Evolutionary conservation across 1,140 invertebrate species (phyloP), one percentile per base, ranked within the genome.

Genomic region (Delia radicum): DNA sequence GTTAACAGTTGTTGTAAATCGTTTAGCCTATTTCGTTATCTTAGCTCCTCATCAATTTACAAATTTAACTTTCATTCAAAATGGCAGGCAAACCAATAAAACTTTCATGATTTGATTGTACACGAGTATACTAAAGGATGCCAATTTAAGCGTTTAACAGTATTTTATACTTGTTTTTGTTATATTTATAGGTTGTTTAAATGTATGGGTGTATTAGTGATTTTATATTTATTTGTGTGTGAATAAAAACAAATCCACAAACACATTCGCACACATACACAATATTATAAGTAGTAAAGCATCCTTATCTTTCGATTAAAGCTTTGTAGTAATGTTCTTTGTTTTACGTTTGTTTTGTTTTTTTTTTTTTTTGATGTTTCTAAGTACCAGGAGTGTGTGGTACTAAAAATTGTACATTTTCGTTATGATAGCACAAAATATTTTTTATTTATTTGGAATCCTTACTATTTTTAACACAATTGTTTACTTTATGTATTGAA

Each of bases 251-350:
- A n/a, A n/a, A n/a, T n/a, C n/a, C n/a, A n/a, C n/a, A n/a, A n/a
- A n/a, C n/a, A n/a, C n/a, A n/a, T n/a, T n/a, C n/a, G n/a, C n/a
- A n/a, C n/a, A n/a, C n/a, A n/a, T n/a, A n/a, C n/a, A n/a, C n/a
- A n/a, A n/a, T n/a, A n/a, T n/a, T n/a, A n/a, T n/a, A 55, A 24
- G 48, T 69, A 33, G 65, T 69, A 69, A 69, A 69, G 31, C 18
- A 69, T 69, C 27, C 65, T 69, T 69, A 69, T 69, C 65, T 33
- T 69, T 69, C 31, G 65, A 69, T 69, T 69, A 69, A 69, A 24
- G 65, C 65, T 33, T 69, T 33, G 65, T 10, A n/a, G 63, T 55
- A 55, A 55, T 21, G 63, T 18, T 31, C 12, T n/a, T 67, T 31
- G 63, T 69, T 37, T 69, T 69, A 8, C 18, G n/a, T 55, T 55